Conservation (phyloP, 2,797 vertebrate genomes). For the Hyperoplus lanceolatus region DNA sequence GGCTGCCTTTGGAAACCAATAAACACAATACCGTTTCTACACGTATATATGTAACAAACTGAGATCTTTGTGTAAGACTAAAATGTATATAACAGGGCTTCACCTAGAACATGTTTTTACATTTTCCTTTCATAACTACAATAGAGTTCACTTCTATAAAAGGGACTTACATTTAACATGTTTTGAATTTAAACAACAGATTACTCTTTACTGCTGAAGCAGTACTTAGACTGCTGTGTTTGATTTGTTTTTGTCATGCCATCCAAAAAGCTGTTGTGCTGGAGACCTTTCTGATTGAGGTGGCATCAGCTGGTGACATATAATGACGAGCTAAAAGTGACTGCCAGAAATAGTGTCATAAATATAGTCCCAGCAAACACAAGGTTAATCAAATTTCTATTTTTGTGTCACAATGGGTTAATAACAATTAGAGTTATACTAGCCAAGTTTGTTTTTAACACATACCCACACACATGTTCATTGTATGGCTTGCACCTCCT, state of each 20-base stretch:
- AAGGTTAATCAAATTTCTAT: slow-evolving; percentile 36
- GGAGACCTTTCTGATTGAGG: neutral
- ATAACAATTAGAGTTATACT: slow-evolving; percentile 24
- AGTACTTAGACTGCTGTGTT: neutral
- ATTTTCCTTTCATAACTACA: neutral
- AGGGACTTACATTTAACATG: neutral
- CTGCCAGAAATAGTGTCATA: slow-evolving; percentile 3
- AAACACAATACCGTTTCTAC: slow-evolving; percentile 21
- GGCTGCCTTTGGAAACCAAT: slow-evolving; percentile 40
- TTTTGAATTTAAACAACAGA: slow-evolving; percentile 6
- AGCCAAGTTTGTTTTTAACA: slow-evolving; percentile 34
- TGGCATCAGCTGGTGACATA: neutral
- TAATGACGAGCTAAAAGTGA: slow-evolving; percentile 20
- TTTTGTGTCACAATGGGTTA: slow-evolving; percentile 18
- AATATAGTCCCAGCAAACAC: neutral
- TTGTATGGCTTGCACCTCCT: slow-evolving; percentile 43
- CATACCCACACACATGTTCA: neutral
- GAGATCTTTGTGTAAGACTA: no score
- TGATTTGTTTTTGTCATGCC: neutral
- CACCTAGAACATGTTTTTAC: neutral
- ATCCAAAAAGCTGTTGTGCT: slow-evolving; percentile 4
- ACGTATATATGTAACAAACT: no score
- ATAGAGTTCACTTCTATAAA: neutral
- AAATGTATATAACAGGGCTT: neutral
- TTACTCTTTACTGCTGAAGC: slow-evolving; percentile 10